These are phyloP conservation scores for Poecile atricapillus DNA, from an alignment of 2,113 vertebrate species.

Conservation along the genomic window DNA sequence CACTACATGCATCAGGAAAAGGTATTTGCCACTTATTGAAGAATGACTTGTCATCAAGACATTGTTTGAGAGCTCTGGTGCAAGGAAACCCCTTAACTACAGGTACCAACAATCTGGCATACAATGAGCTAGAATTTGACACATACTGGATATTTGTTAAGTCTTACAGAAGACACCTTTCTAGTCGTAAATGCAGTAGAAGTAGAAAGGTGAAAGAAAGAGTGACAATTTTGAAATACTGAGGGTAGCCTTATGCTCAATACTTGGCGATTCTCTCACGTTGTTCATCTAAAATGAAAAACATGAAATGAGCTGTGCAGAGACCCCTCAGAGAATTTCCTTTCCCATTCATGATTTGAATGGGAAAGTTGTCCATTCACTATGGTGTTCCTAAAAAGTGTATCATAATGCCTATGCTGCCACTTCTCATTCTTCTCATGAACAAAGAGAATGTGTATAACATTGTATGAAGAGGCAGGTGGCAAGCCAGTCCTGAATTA, in stretches of 20 bases:
- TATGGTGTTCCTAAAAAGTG: not conserved
- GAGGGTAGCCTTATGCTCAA: not conserved
- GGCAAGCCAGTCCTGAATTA: not conserved
- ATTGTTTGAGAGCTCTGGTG: not conserved
- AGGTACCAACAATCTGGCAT: not conserved
- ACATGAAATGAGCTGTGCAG: not conserved
- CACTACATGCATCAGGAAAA: not conserved
- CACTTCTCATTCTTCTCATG: not conserved
- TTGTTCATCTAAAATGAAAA: not conserved
- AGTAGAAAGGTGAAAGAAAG: not conserved
- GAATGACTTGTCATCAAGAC: not conserved
- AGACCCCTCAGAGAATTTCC: not conserved
- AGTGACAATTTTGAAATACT: not conserved
- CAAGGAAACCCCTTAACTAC: not conserved
- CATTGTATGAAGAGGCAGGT: not conserved
- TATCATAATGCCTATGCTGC: not conserved
- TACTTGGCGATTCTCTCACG: not conserved
- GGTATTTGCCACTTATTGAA: not conserved
- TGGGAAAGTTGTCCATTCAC: not conserved
- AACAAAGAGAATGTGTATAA: not conserved
- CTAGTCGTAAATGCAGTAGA: not conserved
- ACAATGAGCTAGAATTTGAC: not conserved
- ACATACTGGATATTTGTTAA: not conserved
- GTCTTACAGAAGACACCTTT: not conserved
- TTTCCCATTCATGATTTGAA: not conserved